phyloP scores from a whole-genome alignment of 2,888 invertebrate species.

The Cephus nigrinus region DNA sequence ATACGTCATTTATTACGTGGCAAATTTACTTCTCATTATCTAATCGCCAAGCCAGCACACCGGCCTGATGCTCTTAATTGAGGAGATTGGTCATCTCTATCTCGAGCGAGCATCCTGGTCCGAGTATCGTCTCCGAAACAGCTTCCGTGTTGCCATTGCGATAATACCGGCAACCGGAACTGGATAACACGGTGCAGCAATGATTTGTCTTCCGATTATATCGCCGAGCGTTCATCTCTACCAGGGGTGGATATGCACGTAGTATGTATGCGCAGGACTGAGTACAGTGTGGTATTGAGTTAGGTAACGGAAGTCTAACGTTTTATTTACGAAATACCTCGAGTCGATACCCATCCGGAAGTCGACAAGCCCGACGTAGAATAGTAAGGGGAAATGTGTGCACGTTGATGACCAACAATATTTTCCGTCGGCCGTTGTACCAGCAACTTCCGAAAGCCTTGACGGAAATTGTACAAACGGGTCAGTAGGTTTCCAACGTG shows the following conservation, averaged over 20 bases:
- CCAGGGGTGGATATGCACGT: background rate
- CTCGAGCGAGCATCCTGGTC: background rate
- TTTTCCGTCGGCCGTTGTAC: conserved; percentile 44
- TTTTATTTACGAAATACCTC: background rate
- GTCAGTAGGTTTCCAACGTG: background rate
- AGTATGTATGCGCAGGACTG: background rate
- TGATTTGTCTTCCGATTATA: background rate
- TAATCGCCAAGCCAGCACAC: background rate
- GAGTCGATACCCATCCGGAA: background rate
- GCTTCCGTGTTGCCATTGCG: background rate
- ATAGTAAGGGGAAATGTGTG: background rate
- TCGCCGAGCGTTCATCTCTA: background rate
- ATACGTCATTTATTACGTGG: background rate
- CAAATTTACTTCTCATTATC: background rate
- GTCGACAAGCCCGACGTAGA: background rate
- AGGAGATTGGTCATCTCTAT: conserved; percentile 1
- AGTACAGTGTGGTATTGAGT: background rate
- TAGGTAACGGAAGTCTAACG: background rate
- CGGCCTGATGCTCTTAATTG: background rate
- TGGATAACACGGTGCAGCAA: background rate
- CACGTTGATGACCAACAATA: background rate
- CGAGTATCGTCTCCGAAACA: background rate
- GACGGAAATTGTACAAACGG: background rate
- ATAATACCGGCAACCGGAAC: background rate
- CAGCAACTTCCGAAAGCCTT: background rate